Base-by-base conservation (phyloP, 2,888 invertebrate species). In the Steromphala cineraria region DNA sequence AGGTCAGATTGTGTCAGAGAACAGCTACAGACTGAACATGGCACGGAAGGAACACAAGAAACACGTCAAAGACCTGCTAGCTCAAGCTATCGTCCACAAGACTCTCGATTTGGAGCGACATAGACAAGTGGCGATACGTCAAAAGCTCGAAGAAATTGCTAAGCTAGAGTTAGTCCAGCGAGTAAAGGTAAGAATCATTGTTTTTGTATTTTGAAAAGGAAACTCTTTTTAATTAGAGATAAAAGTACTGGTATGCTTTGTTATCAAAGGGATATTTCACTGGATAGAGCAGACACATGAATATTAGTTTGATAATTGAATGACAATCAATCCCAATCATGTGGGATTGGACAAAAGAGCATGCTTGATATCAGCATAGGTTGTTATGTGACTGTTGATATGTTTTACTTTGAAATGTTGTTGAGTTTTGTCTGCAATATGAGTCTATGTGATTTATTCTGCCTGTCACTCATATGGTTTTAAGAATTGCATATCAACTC, bases 61-160 rank as follows among this genome's bases (percentile, higher is more conserved):
- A 75, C 91, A 92, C 77, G 93, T 93, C n/a, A 91, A 92, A 76
- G 91, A 93, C 56, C 87, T 93, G 75, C 87, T 93, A n/a, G 92
- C 93, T 5, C 93, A 93, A 85, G 93, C 93, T 21, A 93, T 93
- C 21, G 93, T 93, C 15, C 90, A 93, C 84, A 93, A 93, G 81
- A 92, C 92, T 0, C 87, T 93, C n/a, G 93, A 92, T 82, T 85
- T 93, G 67, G 92, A 93, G 81, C 84, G 92, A 52, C 86, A 85
- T 36, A 83, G 93, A 76, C 92, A 92, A 80, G 91, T 91, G 3
- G 89, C 90, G 77, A 92, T 93, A 21, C 89, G 90, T 62, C 87
- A 88, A 53, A 93, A 93, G 81, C 85, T 93, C 28, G 93, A 93
- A 78, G 93, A 93, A 81, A 93, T 93, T 40, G 89, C 92, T 0